Base-by-base conservation (phyloP, 2,888 invertebrate species). In the Poecilobothrus nobilitatus region DNA sequence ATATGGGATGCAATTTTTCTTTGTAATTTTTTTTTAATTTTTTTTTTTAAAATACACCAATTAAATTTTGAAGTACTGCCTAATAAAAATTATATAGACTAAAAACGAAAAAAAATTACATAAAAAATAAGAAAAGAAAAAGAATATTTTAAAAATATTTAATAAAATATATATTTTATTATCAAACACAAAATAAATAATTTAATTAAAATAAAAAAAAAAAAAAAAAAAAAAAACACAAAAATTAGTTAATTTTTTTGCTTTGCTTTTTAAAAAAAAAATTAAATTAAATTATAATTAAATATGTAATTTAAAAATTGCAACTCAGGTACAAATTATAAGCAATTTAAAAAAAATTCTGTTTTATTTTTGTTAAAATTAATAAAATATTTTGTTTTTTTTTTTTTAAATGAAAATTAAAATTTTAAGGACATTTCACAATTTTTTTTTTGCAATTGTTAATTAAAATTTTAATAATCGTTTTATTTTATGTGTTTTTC, bases 231-330 rank as follows among this genome's bases (percentile, higher is more conserved):
- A 64, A 21, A 12, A 27, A 64, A 12, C 62, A 15, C 18, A 10
- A 65, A 63, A 22, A 22, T n/a, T 65, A 34, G 22, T 34, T n/a
- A n/a, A n/a, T n/a, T n/a, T n/a, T n/a, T n/a, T n/a, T n/a, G n/a
- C n/a, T n/a, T 67, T 33, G 22, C 27, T 27, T 4, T 27, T 27
- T 27, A 27, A 64, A 67, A 37, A 63, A 9, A 67, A 6, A 65
- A 68, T 63, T 62, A 66, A 37, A 53, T n/a, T 64, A 61, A 64
- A 70, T 37, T 66, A 66, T 67, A 10, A 22, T 12, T 63, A 22
- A 68, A 12, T 15, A 10, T 41, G 18, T 53, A 53, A 53, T 18
- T 53, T 18, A 18, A 37, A 37, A 53, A 53, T 18, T 18, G 53
- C 53, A 53, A 53, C 53, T 53, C 53, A 53, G 53, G 53, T 53